Percentiles rank a stretch among this genome's conserved stretches.
These are phyloP conservation scores for Ectemnius cavifrons DNA, from an alignment of 2,888 invertebrate genomes.

Conservation along the genomic window DNA sequence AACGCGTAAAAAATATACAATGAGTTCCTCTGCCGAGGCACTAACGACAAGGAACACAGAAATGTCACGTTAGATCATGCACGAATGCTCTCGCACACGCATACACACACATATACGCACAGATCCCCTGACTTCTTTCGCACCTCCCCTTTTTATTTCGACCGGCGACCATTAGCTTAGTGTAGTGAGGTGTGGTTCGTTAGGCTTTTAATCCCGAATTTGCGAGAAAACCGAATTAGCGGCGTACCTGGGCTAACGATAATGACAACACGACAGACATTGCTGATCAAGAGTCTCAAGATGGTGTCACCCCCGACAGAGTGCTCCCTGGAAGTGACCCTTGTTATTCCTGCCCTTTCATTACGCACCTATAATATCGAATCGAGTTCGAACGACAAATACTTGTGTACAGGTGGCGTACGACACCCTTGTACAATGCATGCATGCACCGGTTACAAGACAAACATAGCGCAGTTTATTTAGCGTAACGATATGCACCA, in stretches of 20 bases:
- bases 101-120: neutral
- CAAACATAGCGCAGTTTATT: too few species aligned
- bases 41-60: conserved; percentile 65
- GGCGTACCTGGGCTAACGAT: conserved; percentile 44
- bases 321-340: too few species aligned
- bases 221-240: conserved; percentile 34
- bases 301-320: too few species aligned
- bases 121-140: conserved; percentile 19
- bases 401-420: neutral
- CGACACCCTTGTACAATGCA: too few species aligned
- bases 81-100: conserved; percentile 45
- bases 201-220: conserved; percentile 43
- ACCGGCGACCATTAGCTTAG: too few species aligned
- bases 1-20: conserved; percentile 65
- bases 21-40: conserved; percentile 58
- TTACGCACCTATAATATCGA: too few species aligned
- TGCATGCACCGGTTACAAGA: too few species aligned
- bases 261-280: conserved; percentile 24
- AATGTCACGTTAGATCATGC: conserved; percentile 54
- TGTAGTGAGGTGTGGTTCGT: conserved; percentile 18
- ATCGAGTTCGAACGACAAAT: neutral
- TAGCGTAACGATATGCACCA: too few species aligned
- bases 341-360: too few species aligned
- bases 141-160: conserved; percentile 37
- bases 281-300: neutral